Base-by-base conservation (phyloP, 1,140 invertebrate species). In the Radopholus similis region DNA sequence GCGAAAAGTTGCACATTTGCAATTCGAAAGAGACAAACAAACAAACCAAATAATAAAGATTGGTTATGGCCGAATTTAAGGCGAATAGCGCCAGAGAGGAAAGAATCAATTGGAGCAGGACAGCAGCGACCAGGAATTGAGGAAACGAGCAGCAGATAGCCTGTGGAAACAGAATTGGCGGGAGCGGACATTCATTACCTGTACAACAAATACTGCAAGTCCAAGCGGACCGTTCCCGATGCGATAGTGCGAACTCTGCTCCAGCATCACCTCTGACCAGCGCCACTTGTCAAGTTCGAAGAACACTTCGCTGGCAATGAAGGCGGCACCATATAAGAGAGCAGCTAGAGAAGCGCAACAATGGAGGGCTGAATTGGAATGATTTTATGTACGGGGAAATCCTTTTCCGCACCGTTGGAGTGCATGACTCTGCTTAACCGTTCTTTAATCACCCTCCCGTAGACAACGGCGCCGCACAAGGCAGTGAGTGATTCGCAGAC, bases 211-310 rank as follows among this genome's bases (percentile, higher is more conserved):
- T 15, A 78, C 74, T 30, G 68, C 65, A 3, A 80, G 26, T 55
- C 76, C 79, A n/a, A 81, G 58, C 26, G 78, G 81, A 26, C 79
- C 79, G 68, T 82, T 81, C 11, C 75, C 76, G 11, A 81, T 44
- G 34, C 79, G 64, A 57, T 74, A 80, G 65, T 80, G 82, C 18
- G 76, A 75, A 0, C 9, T 62, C 6, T 73, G 66, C 34, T 82
- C 79, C 40, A 81, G 62, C n/a, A 74, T 68, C 11, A 74, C 68
- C 56, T 74, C 80, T 0, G 67, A 62, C 42, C 66, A 82, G 37
- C 78, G 57, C 79, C 79, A 81, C 70, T 79, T 81, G 32, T 77
- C 80, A 15, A 82, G 47, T 60, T 81, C 79, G 55, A 81, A 82
- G 9, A 81, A 77, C 26, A 82, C 64, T 38, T 81, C 80, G 42